These are phyloP conservation scores for Dryobates pubescens DNA, from an alignment of 2,797 vertebrate genomes.

Conservation along the genomic window DNA sequence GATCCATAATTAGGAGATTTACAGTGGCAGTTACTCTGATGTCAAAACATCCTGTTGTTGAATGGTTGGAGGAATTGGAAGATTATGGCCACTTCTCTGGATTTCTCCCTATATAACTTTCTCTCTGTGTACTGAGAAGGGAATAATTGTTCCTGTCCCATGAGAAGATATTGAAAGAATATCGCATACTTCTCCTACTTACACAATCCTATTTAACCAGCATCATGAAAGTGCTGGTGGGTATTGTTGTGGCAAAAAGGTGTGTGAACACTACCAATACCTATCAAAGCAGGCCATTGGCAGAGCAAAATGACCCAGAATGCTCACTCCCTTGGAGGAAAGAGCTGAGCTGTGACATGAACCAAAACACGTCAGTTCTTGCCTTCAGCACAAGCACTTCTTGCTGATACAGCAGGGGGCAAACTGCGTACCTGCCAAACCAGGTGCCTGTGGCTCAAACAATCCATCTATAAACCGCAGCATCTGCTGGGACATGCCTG, in stretches of 20 bases:
- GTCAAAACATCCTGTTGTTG: slow-evolving; percentile 1
- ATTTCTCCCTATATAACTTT: neutral
- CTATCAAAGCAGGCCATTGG: neutral
- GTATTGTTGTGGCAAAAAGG: rapidly evolving
- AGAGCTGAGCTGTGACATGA: neutral
- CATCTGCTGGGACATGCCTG: slow-evolving; percentile 20
- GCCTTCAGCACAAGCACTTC: neutral
- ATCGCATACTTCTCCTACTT: neutral
- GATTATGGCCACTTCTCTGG: neutral
- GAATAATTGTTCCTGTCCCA: neutral
- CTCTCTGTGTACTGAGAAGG: neutral
- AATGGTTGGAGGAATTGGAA: neutral
- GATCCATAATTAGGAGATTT: neutral
- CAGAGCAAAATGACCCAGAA: neutral
- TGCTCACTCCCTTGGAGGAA: rapidly evolving
- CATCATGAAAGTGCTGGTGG: neutral
- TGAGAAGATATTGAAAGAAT: neutral
- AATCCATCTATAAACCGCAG: neutral
- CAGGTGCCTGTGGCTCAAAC: slow-evolving; percentile 4
- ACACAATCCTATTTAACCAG: neutral
- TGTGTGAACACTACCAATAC: neutral
- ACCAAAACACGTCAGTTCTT: neutral
- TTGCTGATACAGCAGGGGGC: slow-evolving; percentile 22
- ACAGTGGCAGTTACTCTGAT: neutral
- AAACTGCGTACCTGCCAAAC: neutral